These are phyloP conservation scores for Pagetopsis macropterus DNA, from an alignment of 2,797 vertebrate genomes.

Conservation along the genomic window DNA sequence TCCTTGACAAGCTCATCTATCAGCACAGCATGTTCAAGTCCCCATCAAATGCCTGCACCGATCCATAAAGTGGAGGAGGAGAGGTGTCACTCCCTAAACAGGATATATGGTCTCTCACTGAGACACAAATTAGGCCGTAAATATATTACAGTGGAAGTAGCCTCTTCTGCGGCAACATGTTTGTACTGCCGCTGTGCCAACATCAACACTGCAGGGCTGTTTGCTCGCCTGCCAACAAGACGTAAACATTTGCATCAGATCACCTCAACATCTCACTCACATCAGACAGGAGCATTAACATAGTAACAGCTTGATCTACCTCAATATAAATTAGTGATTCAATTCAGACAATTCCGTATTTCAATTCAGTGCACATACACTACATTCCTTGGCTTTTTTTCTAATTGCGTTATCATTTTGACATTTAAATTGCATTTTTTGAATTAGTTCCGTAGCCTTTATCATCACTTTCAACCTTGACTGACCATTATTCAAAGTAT, in stretches of 20 bases:
- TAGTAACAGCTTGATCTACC: slow-evolving; percentile 45
- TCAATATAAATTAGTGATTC: slow-evolving; percentile 39
- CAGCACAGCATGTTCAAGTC: slow-evolving; percentile 81
- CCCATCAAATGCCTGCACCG: slow-evolving; percentile 79
- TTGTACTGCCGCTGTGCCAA: slow-evolving; percentile 74
- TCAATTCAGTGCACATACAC: slow-evolving; percentile 1
- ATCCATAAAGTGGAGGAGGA: slow-evolving; percentile 83
- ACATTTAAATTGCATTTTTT: slow-evolving; percentile 5
- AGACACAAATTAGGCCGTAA: slow-evolving; percentile 89
- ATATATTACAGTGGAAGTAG: slow-evolving; percentile 85
- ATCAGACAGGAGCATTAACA: slow-evolving; percentile 41
- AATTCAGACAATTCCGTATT: slow-evolving; percentile 15
- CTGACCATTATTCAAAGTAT: slow-evolving; percentile 19
- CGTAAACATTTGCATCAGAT: slow-evolving; percentile 58
- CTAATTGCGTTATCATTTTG: slow-evolving; percentile 5
- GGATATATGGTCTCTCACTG: slow-evolving; percentile 86
- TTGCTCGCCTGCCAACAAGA: slow-evolving; percentile 65
- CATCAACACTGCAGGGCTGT: slow-evolving; percentile 70
- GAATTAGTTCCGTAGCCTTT: slow-evolving; percentile 12
- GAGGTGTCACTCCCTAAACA: slow-evolving; percentile 88
- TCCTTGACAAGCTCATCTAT: slow-evolving; percentile 86
- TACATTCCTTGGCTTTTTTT: not conserved
- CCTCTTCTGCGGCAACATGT: slow-evolving; percentile 81
- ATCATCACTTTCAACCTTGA: slow-evolving; percentile 21
- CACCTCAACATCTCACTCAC: slow-evolving; percentile 43